Percentiles rank a stretch among this genome's conserved stretches.
Conservation (phyloP, 30 jellyfish, hydroid and myxozoan genomes). For the Chrysaora quinquecirrha region DNA sequence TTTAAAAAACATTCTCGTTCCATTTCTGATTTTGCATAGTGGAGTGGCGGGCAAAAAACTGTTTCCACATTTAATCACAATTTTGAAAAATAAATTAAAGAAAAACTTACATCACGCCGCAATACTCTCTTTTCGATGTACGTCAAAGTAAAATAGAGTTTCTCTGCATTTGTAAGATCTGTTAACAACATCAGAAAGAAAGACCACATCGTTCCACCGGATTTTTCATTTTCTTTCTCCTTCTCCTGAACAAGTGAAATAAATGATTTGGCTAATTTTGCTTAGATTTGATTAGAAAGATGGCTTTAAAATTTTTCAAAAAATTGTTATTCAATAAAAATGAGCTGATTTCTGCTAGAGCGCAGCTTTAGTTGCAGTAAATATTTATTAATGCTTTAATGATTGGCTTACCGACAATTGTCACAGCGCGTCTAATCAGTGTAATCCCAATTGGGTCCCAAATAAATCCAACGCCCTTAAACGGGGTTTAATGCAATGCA, state of each 20-base stretch:
- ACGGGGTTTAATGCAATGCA: too few species aligned
- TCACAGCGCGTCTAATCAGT: too few species aligned
- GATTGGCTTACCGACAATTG: not conserved
- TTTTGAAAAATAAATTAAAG: not conserved
- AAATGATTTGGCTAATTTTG: not conserved
- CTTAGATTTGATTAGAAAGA: not conserved
- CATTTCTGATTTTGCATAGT: too few species aligned
- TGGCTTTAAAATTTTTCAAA: not conserved
- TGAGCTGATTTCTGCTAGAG: not conserved
- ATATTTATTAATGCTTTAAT: not conserved
- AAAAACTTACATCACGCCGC: constrained; percentile 71
- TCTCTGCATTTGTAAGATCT: constrained; percentile 78
- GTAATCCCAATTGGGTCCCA: too few species aligned
- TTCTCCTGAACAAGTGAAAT: constrained; percentile 51
- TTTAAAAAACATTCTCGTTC: too few species aligned
- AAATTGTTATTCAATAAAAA: too few species aligned
- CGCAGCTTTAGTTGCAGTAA: not conserved
- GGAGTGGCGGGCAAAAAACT: too few species aligned
- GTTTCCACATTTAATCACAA: too few species aligned
- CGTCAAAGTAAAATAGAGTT: constrained; percentile 65
- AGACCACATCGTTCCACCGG: constrained; percentile 66
- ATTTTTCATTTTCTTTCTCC: constrained; percentile 68
- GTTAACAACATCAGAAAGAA: constrained; percentile 29
- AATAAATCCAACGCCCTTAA: too few species aligned
- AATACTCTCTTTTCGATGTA: constrained; percentile 81